Evolutionary conservation across 2,888 invertebrate species (phyloP), one percentile per base, ranked within the genome.

Genomic region (Tiphia femorata): DNA sequence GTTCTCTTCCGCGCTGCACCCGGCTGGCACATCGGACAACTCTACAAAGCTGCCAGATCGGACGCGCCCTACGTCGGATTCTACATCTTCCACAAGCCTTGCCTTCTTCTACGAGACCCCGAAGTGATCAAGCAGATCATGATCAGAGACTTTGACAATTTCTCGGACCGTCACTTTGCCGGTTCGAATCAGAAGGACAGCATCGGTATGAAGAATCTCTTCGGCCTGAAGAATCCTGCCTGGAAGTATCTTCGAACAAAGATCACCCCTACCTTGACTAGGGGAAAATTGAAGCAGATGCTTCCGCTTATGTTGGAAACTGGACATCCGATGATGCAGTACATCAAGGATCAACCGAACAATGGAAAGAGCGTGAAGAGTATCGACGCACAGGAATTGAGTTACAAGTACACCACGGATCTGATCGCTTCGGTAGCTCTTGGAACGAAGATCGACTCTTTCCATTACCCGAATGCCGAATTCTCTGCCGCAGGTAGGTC

Each of bases 271-370:
- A 85, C 86, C 0, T 86, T 88, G 67, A 86, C 87, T 1, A 84
- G 85, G 1, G 87, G 86, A 16, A 88, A 88, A 73, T 77, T 89
- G 50, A 87, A 85, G 70, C 77, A 73, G 35, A 87, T 88, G 87
- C 82, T 86, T 20, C 82, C 82, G 0, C 75, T 86, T 23, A 84
- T 87, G 73, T 64, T 78, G 30, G 82, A 84, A 40, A 84, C 82
- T 21, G 79, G 81, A 0, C 37, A 72, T 1, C 77, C 79, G 0
- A 79, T 80, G 80, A 73, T 78, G 63, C 38, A 68, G 4, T 75
- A 70, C 35, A 47, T 81, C 7, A 14, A 66, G 1, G n/a, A 12
- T 1, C 67, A 71, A 1, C 46, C 58, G 3, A 3, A 3, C 3
- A 49, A 70, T 7, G 29, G 47, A 0, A 48, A 58, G 4, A 70